Percentiles rank a stretch among this genome's conserved stretches.
Conservation (phyloP, 2,113 vertebrate genomes). For the Symphodus melops region DNA sequence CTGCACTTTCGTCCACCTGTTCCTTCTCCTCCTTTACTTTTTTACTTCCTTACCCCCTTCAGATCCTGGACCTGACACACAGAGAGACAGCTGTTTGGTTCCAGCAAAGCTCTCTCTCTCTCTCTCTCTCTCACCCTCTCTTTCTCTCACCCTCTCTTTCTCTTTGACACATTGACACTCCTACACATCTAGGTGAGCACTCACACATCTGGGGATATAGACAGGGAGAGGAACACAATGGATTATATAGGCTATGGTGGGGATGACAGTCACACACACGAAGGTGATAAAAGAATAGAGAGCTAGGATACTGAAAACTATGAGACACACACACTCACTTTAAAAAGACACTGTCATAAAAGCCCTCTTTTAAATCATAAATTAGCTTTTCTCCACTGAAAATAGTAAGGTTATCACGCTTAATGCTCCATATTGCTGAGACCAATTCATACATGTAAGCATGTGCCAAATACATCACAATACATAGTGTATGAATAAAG, state of each 20-base stretch:
- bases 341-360: background rate
- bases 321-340: background rate
- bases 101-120: conserved; percentile 42
- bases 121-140: conserved; percentile 24
- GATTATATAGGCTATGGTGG: conserved; percentile 26
- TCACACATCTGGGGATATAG: conserved; percentile 18
- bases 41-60: conserved; percentile 55
- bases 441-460: conserved; percentile 30
- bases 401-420: conserved; percentile 15
- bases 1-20: conserved; percentile 45
- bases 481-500: conserved; percentile 17
- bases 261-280: background rate
- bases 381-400: conserved; percentile 12
- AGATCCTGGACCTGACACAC: conserved; percentile 55
- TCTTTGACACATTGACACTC: conserved; percentile 18
- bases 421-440: conserved; percentile 21
- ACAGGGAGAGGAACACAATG: conserved; percentile 24
- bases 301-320: background rate
- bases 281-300: conserved; percentile 29
- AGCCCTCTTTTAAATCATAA: conserved; percentile 12
- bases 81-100: conserved; percentile 70
- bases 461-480: conserved; percentile 37
- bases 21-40: conserved; percentile 24
- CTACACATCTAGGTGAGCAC: conserved; percentile 9
- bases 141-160: conserved; percentile 21